These are phyloP conservation scores for Polymixis flavicincta DNA, from an alignment of 2,888 invertebrate genomes.

Conservation along the genomic window DNA sequence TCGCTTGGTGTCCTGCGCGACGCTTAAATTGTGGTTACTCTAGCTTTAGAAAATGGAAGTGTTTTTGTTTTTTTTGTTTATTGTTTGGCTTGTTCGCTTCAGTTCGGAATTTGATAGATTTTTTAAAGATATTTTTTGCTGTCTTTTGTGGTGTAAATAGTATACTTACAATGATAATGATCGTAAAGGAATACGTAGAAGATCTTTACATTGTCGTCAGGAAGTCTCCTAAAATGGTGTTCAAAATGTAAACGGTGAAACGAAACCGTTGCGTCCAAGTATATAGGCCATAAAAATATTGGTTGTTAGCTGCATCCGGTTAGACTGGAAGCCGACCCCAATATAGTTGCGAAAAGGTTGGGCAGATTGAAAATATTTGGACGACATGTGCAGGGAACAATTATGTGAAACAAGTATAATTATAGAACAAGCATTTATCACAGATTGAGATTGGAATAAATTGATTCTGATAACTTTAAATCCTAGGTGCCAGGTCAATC, in stretches of 20 bases:
- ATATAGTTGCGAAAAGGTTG: too few species aligned
- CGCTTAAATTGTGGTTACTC: constrained; percentile 57
- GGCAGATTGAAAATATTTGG: too few species aligned
- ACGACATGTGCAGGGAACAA: too few species aligned
- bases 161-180: not conserved
- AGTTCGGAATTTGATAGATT: constrained; percentile 24
- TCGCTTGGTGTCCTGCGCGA: constrained; percentile 46
- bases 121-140: constrained; percentile 8
- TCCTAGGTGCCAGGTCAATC: not conserved
- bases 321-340: too few species aligned
- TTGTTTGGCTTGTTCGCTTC: constrained; percentile 23
- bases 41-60: constrained; percentile 34
- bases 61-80: constrained; percentile 43
- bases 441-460: not conserved
- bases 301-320: too few species aligned
- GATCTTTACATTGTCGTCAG: not conserved
- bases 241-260: too few species aligned
- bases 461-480: not conserved
- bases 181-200: not conserved
- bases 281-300: too few species aligned
- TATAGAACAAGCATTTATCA: not conserved
- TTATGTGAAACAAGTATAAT: too few species aligned
- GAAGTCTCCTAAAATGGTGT: too few species aligned
- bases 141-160: not conserved
- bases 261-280: too few species aligned